Evolutionary conservation across 2,113 vertebrate genomes (phyloP), one percentile per base, ranked within the genome.

Genomic region (Dermatemys mawii): DNA sequence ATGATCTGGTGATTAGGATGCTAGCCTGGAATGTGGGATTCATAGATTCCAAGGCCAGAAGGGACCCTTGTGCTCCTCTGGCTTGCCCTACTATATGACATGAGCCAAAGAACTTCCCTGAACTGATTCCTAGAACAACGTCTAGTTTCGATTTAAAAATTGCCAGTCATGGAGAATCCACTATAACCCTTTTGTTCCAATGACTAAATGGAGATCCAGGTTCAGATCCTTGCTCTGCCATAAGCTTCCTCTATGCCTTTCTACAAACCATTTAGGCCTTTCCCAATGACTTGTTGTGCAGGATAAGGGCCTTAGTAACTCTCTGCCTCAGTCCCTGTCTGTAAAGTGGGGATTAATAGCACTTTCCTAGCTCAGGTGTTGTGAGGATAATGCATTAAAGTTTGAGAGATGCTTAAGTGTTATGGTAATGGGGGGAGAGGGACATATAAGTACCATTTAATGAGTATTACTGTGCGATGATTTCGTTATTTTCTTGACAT

Each of bases 401-500:
- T 38, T 53, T 76, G 35, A 60, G 41, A 67, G 54, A 5, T 2
- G 17, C 76, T 90, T 81, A 84, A 78, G 19, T 27, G 19, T 55
- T 46, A 10, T 75, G n/a, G 57, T n/a, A 51, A 84, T 57, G 35
- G 27, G 35, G 29, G 5, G 84, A 50, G 67, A 24, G 5, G 86
- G 50, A 54, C 8, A 1, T 21, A 38, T 70, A 76, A 60, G 35
- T 14, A 83, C 83, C 21, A 49, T 27, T 46, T 13, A 8, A 27
- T 3, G 14, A 13, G 21, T 57, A 22, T 73, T 93, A 90, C 81
- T 85, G 21, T 54, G 5, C 29, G 4, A 22, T 26, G 3, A 38
- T 86, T 83, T 94, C 44, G 14, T 27, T 12, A 46, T 49, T 91
- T 86, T 29, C 70, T 51, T 92, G 79, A 93, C 90, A 80, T 91